Percentiles rank a stretch among this genome's conserved stretches.
phyloP scores from a whole-genome alignment of 2,888 invertebrate species.

The Leptopilina drosophilae region DNA sequence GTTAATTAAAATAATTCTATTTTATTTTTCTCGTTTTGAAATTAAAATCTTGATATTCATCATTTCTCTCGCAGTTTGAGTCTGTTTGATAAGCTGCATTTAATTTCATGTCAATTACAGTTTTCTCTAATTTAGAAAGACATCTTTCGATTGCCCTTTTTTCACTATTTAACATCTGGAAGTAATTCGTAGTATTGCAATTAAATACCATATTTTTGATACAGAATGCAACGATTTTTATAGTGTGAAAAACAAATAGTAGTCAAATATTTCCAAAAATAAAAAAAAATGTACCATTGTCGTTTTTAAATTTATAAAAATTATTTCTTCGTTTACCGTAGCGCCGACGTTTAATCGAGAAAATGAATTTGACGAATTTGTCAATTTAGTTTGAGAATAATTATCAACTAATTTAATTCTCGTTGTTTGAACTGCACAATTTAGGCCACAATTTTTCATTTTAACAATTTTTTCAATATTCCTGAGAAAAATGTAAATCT shows the following conservation, averaged over 20 bases:
- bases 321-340: conserved; percentile 48
- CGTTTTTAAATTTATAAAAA: background rate
- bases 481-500: conserved; percentile 59
- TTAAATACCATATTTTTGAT: no score
- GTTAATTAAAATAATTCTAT: background rate
- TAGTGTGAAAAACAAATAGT: no score
- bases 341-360: conserved; percentile 60
- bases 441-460: conserved; percentile 57
- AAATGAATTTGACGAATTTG: conserved; percentile 55
- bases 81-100: conserved; percentile 62
- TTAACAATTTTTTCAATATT: conserved; percentile 56
- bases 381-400: conserved; percentile 61
- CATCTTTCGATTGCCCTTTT: conserved; percentile 68
- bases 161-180: conserved; percentile 67
- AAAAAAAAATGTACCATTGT: background rate
- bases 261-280: no score
- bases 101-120: conserved; percentile 61
- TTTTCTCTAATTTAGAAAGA: conserved; percentile 64
- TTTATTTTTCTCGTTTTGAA: conserved; percentile 52
- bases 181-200: background rate
- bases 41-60: conserved; percentile 63
- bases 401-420: conserved; percentile 52
- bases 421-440: conserved; percentile 64
- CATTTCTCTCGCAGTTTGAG: conserved; percentile 56
- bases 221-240: no score